Evolutionary conservation across 2,113 vertebrate genomes (phyloP).

Genomic region (Tapirus terrestris): DNA sequence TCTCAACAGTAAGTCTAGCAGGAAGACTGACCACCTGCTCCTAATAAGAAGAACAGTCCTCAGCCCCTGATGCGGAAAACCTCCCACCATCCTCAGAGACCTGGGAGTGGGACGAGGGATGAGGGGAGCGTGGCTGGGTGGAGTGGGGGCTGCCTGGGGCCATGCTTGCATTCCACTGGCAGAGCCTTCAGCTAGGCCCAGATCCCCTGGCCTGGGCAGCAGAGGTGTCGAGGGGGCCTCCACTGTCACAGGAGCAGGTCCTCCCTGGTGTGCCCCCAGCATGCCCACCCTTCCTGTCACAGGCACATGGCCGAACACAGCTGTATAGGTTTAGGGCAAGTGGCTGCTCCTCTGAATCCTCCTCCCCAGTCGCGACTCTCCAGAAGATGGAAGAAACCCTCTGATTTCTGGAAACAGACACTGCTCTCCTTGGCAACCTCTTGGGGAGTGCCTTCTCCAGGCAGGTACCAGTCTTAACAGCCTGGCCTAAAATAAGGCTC

Average conservation of each 20-base stretch:
- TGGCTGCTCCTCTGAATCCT: not conserved
- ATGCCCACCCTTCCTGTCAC: not conserved
- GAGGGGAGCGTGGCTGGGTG: accelerated
- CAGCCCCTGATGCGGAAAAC: not conserved
- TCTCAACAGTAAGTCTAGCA: not conserved
- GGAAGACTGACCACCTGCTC: not conserved
- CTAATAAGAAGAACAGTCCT: not conserved
- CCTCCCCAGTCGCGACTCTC: not conserved
- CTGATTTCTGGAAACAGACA: not conserved
- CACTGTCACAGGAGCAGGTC: not conserved
- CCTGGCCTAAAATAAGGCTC: not conserved
- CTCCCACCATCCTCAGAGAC: not conserved
- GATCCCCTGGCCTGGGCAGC: not conserved
- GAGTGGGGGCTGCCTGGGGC: not conserved
- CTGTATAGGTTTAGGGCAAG: not conserved
- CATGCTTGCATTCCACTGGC: not conserved
- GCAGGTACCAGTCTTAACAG: not conserved
- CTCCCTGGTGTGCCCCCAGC: not conserved
- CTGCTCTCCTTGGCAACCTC: not conserved
- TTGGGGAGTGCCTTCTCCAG: not conserved
- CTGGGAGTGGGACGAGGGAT: accelerated
- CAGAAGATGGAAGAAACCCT: not conserved
- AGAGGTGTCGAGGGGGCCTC: not conserved
- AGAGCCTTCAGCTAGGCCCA: not conserved
- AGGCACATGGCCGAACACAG: not conserved